Evolutionary conservation across 2,888 invertebrate genomes (phyloP).

Genomic region (Amorpha juglandis): DNA sequence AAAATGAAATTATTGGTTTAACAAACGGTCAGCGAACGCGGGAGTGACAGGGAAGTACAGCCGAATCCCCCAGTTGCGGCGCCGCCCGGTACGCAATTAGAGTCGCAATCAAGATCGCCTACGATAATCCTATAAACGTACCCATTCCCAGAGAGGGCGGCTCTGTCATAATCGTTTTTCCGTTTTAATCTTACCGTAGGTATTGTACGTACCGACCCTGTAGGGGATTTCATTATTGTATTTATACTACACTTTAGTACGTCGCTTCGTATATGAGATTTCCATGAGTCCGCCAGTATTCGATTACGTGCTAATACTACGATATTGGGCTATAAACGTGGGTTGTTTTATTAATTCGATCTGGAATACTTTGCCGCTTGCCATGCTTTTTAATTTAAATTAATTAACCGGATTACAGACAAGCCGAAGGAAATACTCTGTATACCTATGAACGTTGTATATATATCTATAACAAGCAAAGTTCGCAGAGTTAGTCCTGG

Average conservation of each 20-base stretch:
- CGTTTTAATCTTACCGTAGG: conserved; percentile 23
- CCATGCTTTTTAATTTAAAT: background rate
- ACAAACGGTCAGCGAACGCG: conserved; percentile 25
- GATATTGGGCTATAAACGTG: conserved; percentile 20
- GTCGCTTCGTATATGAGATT: conserved; percentile 3
- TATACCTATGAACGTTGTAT: too few relatives aligned
- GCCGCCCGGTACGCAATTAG: conserved; percentile 59
- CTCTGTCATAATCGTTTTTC: conserved; percentile 28
- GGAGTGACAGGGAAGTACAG: conserved; percentile 34
- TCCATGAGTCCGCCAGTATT: background rate
- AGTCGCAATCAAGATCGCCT: conserved; percentile 63
- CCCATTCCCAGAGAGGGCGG: conserved; percentile 43
- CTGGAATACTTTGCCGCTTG: background rate
- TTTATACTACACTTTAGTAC: conserved; percentile 7
- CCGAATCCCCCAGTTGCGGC: conserved; percentile 34
- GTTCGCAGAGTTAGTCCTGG: conserved; percentile 4
- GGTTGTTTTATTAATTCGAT: conserved; percentile 7
- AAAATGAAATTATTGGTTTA: conserved; percentile 17
- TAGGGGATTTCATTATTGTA: conserved; percentile 16
- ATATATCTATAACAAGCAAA: background rate
- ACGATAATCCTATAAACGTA: conserved; percentile 58
- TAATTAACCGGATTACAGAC: background rate
- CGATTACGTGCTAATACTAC: conserved; percentile 26
- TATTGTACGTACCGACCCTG: conserved; percentile 15
- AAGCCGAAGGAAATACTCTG: too few relatives aligned